Evolutionary conservation across 2,113 vertebrate genomes (phyloP).

Genomic region (Apus apus): DNA sequence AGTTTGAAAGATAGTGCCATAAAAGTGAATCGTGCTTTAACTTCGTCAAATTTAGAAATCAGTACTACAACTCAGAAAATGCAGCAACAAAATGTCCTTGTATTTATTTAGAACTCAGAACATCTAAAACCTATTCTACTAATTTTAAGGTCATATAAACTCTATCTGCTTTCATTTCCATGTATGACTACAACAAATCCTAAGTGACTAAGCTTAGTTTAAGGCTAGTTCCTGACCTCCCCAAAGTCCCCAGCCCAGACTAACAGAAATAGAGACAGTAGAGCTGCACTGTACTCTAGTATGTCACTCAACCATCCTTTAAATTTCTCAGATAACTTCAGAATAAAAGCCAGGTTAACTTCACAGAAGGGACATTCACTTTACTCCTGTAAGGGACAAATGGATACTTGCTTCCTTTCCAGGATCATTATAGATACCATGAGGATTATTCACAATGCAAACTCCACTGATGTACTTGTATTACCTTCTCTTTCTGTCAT

Average conservation of each 20-base stretch:
- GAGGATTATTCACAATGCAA: not conserved
- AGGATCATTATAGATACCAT: not conserved
- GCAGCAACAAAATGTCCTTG: not conserved
- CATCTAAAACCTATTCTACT: not conserved
- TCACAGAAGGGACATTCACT: not conserved
- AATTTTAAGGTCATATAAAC: not conserved
- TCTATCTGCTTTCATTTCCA: not conserved
- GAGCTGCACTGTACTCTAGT: not conserved
- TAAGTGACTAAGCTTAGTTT: not conserved
- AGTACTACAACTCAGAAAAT: not conserved
- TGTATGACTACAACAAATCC: not conserved
- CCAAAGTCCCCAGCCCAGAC: not conserved
- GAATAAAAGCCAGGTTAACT: not conserved
- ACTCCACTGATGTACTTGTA: not conserved
- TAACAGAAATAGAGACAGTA: not conserved
- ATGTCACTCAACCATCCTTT: not conserved
- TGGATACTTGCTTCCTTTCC: not conserved
- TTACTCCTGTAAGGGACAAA: not conserved
- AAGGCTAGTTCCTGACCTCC: not conserved
- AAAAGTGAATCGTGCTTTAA: not conserved
- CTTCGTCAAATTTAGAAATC: not conserved
- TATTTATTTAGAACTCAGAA: not conserved
- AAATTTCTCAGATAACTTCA: not conserved
- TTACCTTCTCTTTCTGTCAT: not conserved
- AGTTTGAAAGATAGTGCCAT: not conserved